Conservation (phyloP, 2,888 invertebrate genomes). For the Cosmorhoe ocellata region DNA sequence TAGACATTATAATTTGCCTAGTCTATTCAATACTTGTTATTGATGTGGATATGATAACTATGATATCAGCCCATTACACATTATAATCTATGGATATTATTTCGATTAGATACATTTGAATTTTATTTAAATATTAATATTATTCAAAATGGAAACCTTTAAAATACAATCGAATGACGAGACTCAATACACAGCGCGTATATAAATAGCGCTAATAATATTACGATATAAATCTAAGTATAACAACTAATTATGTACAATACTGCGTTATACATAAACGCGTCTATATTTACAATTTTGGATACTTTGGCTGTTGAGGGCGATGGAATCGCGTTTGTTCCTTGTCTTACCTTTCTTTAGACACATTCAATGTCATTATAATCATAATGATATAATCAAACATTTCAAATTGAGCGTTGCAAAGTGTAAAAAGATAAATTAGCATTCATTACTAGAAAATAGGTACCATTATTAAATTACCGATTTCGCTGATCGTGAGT, state of each 20-base stretch:
- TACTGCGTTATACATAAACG: conserved; percentile 24
- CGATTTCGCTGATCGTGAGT: too few relatives aligned
- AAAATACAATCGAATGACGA: conserved; percentile 11
- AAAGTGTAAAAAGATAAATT: background rate
- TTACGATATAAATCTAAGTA: conserved; percentile 28
- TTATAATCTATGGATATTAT: conserved; percentile 7
- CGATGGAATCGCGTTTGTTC: conserved; percentile 47
- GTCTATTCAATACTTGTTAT: conserved; percentile 9
- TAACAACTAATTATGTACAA: conserved; percentile 34
- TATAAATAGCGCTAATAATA: conserved; percentile 21
- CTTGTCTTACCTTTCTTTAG: conserved; percentile 15
- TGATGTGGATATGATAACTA: conserved; percentile 17
- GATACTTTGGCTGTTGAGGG: conserved; percentile 80
- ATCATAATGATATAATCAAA: conserved; percentile 17
- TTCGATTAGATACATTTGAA: conserved; percentile 16
- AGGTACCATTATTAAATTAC: too few relatives aligned
- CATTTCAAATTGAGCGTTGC: conserved; percentile 7
- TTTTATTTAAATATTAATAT: background rate
- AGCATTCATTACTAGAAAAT: too few relatives aligned
- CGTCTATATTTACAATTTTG: conserved; percentile 73
- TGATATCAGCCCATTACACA: conserved; percentile 11
- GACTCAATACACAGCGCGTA: conserved; percentile 6
- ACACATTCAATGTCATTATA: conserved; percentile 3
- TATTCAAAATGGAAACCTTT: conserved; percentile 6
- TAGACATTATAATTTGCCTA: background rate